These are phyloP conservation scores for Mimachlamys varia DNA, from an alignment of 2,888 invertebrate species.

Conservation along the genomic window DNA sequence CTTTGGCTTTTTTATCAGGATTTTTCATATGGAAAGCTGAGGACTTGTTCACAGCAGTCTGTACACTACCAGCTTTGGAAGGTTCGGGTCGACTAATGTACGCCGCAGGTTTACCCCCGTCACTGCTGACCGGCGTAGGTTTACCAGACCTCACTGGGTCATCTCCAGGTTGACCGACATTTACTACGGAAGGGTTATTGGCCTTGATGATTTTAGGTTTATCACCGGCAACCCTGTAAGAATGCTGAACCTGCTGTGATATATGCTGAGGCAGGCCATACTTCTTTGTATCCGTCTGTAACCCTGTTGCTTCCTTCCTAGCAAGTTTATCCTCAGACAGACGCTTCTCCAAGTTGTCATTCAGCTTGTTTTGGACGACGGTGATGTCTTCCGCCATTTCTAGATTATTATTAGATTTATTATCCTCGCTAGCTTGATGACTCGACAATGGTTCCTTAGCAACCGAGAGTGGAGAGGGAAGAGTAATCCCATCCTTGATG, in stretches of 20 bases:
- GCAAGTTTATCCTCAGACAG: background rate
- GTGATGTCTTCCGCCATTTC: constrained; percentile 7
- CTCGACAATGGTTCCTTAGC: constrained; percentile 3
- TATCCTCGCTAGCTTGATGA: constrained; percentile 10
- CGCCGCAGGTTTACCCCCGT: background rate
- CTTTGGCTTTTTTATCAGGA: constrained; percentile 21
- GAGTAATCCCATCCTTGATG: background rate
- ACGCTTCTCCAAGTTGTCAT: background rate
- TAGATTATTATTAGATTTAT: background rate
- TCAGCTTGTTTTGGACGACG: background rate
- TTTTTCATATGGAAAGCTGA: background rate
- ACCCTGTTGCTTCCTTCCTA: background rate
- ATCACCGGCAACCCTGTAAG: background rate
- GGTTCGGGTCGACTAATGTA: background rate
- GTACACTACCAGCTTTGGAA: background rate
- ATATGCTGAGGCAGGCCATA: background rate
- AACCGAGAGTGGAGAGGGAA: background rate
- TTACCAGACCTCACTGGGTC: too few relatives aligned
- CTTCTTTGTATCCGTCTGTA: background rate
- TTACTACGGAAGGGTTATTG: background rate
- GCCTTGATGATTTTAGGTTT: background rate
- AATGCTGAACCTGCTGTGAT: background rate
- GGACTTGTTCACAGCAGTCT: background rate
- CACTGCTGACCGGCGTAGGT: background rate
- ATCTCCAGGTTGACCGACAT: background rate